These are phyloP conservation scores for Petrocephalus zakoni DNA, from an alignment of 2,113 vertebrate species.

Conservation along the genomic window DNA sequence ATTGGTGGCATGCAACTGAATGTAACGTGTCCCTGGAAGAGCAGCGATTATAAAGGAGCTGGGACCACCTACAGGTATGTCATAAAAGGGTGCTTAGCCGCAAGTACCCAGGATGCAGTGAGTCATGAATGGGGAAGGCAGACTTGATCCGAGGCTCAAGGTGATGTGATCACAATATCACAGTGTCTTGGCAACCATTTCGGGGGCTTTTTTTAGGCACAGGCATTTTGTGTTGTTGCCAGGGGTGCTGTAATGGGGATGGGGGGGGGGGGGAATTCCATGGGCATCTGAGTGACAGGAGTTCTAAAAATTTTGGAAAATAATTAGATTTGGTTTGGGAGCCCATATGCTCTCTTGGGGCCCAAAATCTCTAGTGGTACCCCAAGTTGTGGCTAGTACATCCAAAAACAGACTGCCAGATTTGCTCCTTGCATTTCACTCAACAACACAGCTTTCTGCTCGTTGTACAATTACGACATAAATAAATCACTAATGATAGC, in stretches of 20 bases:
- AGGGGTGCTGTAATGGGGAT: neutral
- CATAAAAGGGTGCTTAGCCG: neutral
- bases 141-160: neutral
- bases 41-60: neutral
- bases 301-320: neutral
- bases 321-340: neutral
- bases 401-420: neutral
- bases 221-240: neutral
- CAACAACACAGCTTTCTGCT: neutral
- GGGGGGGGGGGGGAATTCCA: neutral
- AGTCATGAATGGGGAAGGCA: neutral
- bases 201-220: neutral
- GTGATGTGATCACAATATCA: slow-evolving; percentile 1
- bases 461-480: neutral
- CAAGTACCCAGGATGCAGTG: neutral
- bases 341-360: neutral
- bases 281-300: neutral
- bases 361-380: neutral
- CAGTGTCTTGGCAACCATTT: neutral
- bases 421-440: neutral
- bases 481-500: neutral
- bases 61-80: neutral
- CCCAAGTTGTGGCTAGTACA: neutral
- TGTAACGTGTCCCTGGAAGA: neutral
- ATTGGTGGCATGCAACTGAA: neutral